phyloP scores from a whole-genome alignment of 2,888 invertebrate genomes.

The Caenorhabditis imperialis region DNA sequence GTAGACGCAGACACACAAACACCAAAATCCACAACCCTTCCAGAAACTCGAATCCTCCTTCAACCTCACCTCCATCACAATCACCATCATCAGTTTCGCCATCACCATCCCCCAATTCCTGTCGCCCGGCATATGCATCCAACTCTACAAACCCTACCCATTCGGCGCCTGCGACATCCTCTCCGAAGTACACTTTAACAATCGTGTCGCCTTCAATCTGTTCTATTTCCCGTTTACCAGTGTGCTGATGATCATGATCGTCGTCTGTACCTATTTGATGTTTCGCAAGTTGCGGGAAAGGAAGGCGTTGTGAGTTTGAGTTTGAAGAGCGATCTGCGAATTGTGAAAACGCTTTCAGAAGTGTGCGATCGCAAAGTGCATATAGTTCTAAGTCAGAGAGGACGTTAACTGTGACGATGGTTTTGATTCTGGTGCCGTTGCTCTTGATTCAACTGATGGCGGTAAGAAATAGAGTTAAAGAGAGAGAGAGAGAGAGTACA shows the following conservation, averaged over 20 bases:
- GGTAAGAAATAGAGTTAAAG: not conserved
- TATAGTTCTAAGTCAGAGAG: not conserved
- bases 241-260: not conserved
- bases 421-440: conserved; percentile 6
- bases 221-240: not conserved
- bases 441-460: not conserved
- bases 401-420: not conserved
- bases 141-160: conserved; percentile 6
- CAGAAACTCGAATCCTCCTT: not conserved
- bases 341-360: not conserved
- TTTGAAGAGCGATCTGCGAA: no score
- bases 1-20: no score
- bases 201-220: no score
- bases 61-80: not conserved
- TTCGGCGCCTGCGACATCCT: not conserved
- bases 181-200: not conserved
- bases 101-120: not conserved
- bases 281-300: not conserved
- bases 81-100: not conserved
- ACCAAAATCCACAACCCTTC: no score
- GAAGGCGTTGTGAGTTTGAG: not conserved
- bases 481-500: no score
- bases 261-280: not conserved
- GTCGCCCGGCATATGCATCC: not conserved
- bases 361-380: no score